Evolutionary conservation across 2,888 invertebrate genomes (phyloP).

Genomic region (Mythimna pallens): DNA sequence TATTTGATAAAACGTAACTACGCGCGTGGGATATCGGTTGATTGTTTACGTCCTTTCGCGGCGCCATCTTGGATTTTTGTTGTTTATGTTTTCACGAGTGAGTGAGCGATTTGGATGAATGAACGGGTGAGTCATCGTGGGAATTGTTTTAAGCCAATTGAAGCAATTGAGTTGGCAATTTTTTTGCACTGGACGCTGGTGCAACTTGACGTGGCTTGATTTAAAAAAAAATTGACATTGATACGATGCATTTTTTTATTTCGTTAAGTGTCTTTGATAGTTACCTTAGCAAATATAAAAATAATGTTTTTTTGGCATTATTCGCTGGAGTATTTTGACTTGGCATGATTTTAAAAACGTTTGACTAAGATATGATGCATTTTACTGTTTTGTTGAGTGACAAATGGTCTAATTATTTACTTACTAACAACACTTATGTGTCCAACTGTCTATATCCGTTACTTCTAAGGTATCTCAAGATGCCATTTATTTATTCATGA

Average conservation of each 20-base stretch:
- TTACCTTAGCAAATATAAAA: no score
- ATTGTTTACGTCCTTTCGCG: constrained; percentile 78
- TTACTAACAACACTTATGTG: no score
- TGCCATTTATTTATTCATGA: constrained; percentile 30
- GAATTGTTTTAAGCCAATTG: constrained; percentile 57
- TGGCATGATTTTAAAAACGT: constrained; percentile 3
- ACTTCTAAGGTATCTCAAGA: constrained; percentile 17
- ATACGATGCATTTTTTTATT: background rate
- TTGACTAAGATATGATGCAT: no score
- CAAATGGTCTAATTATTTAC: no score
- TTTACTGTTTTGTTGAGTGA: no score
- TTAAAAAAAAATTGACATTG: background rate
- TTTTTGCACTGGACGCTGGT: constrained; percentile 44
- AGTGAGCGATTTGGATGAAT: constrained; percentile 69
- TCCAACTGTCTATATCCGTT: background rate
- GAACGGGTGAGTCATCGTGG: constrained; percentile 62
- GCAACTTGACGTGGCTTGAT: constrained; percentile 32
- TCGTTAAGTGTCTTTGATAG: no score
- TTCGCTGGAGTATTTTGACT: constrained; percentile 33
- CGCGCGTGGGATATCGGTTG: constrained; percentile 77
- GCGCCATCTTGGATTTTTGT: constrained; percentile 71
- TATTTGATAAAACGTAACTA: constrained; percentile 74
- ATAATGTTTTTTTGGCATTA: constrained; percentile 34
- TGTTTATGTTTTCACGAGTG: constrained; percentile 72
- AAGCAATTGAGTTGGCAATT: constrained; percentile 48